phyloP scores from a whole-genome alignment of 2,113 vertebrate genomes.

The Xyrauchen texanus region DNA sequence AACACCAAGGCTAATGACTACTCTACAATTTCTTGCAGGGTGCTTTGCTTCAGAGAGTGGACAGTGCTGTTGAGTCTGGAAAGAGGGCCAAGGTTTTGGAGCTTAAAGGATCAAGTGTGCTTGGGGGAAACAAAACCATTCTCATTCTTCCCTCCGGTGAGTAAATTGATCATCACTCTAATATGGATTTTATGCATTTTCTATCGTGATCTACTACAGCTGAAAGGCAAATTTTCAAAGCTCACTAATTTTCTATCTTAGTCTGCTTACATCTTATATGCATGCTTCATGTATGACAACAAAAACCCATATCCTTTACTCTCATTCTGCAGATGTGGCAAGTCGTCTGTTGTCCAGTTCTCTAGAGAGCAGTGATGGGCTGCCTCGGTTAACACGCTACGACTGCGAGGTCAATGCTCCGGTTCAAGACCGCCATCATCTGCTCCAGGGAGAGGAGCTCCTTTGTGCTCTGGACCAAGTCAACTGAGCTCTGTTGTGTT shows the following conservation, averaged over 20 bases:
- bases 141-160: constrained; percentile 92
- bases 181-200: too few relatives aligned
- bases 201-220: too few relatives aligned
- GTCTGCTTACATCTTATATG: background rate
- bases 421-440: constrained; percentile 89
- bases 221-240: too few relatives aligned
- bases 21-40: constrained; percentile 72
- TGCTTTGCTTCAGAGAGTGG: constrained; percentile 71
- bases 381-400: constrained; percentile 93
- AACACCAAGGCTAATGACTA: background rate
- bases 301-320: background rate
- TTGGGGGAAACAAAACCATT: constrained; percentile 82
- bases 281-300: background rate
- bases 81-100: constrained; percentile 88
- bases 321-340: constrained; percentile 81
- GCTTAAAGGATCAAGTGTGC: constrained; percentile 70
- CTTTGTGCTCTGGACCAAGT: constrained; percentile 96
- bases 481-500: constrained; percentile 79
- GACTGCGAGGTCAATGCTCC: constrained; percentile 99
- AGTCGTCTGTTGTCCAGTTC: constrained; percentile 89
- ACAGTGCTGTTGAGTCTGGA: constrained; percentile 74
- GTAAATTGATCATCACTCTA: constrained; percentile 27
- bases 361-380: constrained; percentile 75
- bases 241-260: too few relatives aligned
- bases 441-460: constrained; percentile 97